Percentiles rank a stretch among this genome's conserved stretches.
Conservation (phyloP, 2,888 invertebrate species). For the Nomada ferruginata region DNA sequence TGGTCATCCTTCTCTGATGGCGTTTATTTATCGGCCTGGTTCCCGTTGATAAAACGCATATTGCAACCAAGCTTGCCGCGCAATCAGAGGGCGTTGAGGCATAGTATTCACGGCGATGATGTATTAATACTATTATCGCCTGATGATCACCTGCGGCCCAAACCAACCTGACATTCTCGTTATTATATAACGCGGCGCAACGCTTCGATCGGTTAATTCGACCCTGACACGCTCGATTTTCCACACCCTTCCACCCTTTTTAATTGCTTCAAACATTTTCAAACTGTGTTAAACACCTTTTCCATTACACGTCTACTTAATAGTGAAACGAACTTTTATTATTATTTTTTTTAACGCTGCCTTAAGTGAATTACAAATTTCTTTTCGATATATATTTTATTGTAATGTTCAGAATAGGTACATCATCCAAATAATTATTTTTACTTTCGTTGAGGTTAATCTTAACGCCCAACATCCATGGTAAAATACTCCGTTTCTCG, state of each 20-base stretch:
- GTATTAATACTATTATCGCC: constrained; percentile 82
- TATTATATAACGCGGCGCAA: constrained; percentile 77
- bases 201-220: constrained; percentile 75
- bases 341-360: background rate
- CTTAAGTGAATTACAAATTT: too few relatives aligned
- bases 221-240: constrained; percentile 64
- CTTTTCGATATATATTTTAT: too few relatives aligned
- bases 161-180: constrained; percentile 69
- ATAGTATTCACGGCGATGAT: constrained; percentile 77
- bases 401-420: too few relatives aligned
- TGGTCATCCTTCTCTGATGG: constrained; percentile 29
- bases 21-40: constrained; percentile 65
- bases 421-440: too few relatives aligned
- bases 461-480: too few relatives aligned
- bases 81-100: constrained; percentile 79
- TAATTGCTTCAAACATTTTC: background rate
- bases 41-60: constrained; percentile 71
- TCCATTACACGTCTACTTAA: too few relatives aligned
- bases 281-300: background rate
- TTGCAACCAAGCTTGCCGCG: constrained; percentile 65
- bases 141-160: constrained; percentile 75
- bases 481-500: too few relatives aligned
- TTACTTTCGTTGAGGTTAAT: too few relatives aligned
- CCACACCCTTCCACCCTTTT: background rate
- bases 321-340: background rate